These are phyloP conservation scores for Mystacides longicornis DNA, from an alignment of 2,888 invertebrate species.

Conservation along the genomic window DNA sequence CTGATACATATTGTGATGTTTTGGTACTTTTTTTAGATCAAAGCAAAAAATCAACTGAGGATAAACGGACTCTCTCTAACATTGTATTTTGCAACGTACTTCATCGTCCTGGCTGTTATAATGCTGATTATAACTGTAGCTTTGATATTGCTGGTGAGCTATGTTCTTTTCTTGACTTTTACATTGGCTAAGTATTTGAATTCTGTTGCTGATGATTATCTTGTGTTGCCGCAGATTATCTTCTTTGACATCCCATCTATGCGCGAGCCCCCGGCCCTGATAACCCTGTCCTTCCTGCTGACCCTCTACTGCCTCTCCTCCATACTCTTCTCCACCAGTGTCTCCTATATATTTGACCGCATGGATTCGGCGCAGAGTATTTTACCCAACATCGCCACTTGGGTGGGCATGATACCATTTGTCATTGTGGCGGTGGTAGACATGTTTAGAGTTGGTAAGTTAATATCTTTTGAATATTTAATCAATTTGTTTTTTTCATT, in stretches of 20 bases:
- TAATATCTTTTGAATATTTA: constrained; percentile 4
- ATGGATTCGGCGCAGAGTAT: constrained; percentile 77
- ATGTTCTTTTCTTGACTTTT: not conserved
- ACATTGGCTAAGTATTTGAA: not conserved
- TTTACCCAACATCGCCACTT: constrained; percentile 67
- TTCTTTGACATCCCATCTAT: constrained; percentile 64
- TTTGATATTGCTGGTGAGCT: constrained; percentile 50
- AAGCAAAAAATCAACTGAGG: constrained; percentile 73
- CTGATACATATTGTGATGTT: not conserved
- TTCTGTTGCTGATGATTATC: not conserved
- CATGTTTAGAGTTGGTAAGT: constrained; percentile 61
- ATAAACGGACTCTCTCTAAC: constrained; percentile 72
- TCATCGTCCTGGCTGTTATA: constrained; percentile 61
- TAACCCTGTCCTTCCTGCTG: constrained; percentile 57
- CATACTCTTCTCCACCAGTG: constrained; percentile 66
- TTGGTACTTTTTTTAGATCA: constrained; percentile 50
- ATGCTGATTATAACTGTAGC: constrained; percentile 61
- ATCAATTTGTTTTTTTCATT: not conserved
- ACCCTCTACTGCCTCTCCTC: constrained; percentile 68
- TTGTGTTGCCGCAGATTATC: constrained; percentile 45
- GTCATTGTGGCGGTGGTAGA: constrained; percentile 64
- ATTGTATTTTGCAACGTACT: constrained; percentile 69
- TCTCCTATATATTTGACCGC: constrained; percentile 75
- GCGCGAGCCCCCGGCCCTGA: constrained; percentile 60
- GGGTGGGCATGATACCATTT: constrained; percentile 69